These are phyloP conservation scores for Metaphire vulgaris DNA, from an alignment of 1,140 invertebrate genomes.

Conservation along the genomic window DNA sequence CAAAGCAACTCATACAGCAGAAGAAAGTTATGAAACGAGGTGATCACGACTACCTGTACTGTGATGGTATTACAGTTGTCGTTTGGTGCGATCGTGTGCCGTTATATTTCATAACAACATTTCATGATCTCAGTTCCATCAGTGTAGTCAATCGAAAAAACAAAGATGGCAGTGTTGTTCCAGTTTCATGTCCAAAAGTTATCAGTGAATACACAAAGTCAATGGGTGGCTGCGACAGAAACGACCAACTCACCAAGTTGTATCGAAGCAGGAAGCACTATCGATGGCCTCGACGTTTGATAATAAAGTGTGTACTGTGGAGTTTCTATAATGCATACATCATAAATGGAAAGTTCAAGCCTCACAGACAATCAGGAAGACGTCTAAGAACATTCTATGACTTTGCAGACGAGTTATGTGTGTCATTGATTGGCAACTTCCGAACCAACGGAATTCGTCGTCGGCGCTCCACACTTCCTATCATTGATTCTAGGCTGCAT, in stretches of 20 bases:
- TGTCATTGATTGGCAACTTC: neutral
- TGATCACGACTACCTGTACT: neutral
- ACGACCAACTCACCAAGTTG: neutral
- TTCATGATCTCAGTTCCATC: neutral
- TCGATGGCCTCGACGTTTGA: neutral
- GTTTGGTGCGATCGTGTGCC: neutral
- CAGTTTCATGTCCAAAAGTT: neutral
- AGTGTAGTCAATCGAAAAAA: neutral
- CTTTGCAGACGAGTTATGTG: neutral
- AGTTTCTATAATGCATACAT: neutral
- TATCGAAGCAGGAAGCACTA: too few relatives aligned
- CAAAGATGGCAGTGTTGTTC: neutral
- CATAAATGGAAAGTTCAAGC: neutral
- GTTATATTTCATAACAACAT: neutral
- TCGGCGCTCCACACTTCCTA: too few relatives aligned
- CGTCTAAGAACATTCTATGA: slow-evolving; percentile 1
- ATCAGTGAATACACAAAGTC: neutral
- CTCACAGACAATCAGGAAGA: neutral
- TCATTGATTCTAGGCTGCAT: neutral
- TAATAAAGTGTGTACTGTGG: neutral
- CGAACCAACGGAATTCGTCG: too few relatives aligned
- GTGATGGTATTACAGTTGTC: neutral
- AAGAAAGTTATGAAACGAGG: neutral
- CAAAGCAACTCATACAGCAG: neutral
- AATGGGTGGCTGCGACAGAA: neutral